Evolutionary conservation across 1,140 invertebrate species (phyloP).

Genomic region (Platyura marginata): DNA sequence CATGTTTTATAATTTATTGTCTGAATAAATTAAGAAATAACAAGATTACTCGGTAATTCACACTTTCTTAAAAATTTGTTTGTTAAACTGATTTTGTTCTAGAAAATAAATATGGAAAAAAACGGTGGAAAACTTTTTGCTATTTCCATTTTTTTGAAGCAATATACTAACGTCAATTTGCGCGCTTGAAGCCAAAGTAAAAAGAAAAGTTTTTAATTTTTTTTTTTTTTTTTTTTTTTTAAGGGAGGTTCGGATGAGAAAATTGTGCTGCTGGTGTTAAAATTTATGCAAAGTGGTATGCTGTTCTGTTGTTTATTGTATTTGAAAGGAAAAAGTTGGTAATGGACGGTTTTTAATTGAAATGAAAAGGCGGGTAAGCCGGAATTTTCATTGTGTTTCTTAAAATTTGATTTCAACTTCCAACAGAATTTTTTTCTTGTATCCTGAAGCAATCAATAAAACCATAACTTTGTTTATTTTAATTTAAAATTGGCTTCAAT

Average conservation of each 20-base stretch:
- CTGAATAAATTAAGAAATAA: background rate
- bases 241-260: background rate
- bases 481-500: too few relatives aligned
- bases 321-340: background rate
- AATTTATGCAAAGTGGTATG: background rate
- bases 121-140: too few relatives aligned
- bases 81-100: background rate
- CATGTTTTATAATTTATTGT: slow-evolving; percentile 1
- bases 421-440: too few relatives aligned
- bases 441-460: too few relatives aligned
- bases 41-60: slow-evolving; percentile 1
- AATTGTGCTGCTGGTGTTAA: background rate
- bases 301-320: background rate
- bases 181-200: background rate
- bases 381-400: background rate
- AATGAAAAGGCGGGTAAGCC: background rate
- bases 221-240: background rate
- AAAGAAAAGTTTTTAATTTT: background rate
- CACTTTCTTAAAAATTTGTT: background rate
- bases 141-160: too few relatives aligned
- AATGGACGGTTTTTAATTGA: background rate
- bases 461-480: too few relatives aligned
- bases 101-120: too few relatives aligned
- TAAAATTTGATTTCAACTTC: too few relatives aligned
- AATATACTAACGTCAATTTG: background rate